phyloP scores from a whole-genome alignment of 2,113 vertebrate species.

The Hassar affinis region DNA sequence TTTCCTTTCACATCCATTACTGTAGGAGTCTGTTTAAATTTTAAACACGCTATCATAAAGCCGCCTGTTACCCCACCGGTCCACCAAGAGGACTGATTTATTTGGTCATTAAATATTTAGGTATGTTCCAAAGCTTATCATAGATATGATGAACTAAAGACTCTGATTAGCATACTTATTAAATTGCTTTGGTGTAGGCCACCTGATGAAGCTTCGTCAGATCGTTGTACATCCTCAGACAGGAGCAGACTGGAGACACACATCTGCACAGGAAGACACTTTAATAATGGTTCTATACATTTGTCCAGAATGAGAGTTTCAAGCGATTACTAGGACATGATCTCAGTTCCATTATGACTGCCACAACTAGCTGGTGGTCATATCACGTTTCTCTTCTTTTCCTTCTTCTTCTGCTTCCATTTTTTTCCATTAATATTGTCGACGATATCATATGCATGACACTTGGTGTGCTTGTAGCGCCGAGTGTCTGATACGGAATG shows the following conservation, averaged over 20 bases:
- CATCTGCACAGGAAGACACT: background rate
- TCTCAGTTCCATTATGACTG: background rate
- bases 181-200: conserved; percentile 43
- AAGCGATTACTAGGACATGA: background rate
- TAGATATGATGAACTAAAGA: conserved; percentile 42
- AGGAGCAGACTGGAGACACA: background rate
- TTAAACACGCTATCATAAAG: conserved; percentile 22
- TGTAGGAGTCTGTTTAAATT: conserved; percentile 17
- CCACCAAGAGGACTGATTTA: conserved; percentile 39
- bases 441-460: too few species aligned
- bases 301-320: background rate
- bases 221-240: conserved; percentile 11
- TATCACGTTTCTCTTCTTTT: too few species aligned
- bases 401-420: too few species aligned
- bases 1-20: conserved; percentile 11
- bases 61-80: conserved; percentile 1
- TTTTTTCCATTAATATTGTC: too few species aligned
- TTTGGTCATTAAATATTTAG: conserved; percentile 55
- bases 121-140: conserved; percentile 29
- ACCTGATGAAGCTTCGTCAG: conserved; percentile 28
- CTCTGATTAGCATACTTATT: conserved; percentile 57
- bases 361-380: too few species aligned
- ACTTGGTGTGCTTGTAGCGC: too few species aligned
- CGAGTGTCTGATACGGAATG: too few species aligned
- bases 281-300: background rate